Evolutionary conservation across 2,797 vertebrate species (phyloP), one percentile per base, ranked within the genome.

Genomic region (Cuniculus paca): DNA sequence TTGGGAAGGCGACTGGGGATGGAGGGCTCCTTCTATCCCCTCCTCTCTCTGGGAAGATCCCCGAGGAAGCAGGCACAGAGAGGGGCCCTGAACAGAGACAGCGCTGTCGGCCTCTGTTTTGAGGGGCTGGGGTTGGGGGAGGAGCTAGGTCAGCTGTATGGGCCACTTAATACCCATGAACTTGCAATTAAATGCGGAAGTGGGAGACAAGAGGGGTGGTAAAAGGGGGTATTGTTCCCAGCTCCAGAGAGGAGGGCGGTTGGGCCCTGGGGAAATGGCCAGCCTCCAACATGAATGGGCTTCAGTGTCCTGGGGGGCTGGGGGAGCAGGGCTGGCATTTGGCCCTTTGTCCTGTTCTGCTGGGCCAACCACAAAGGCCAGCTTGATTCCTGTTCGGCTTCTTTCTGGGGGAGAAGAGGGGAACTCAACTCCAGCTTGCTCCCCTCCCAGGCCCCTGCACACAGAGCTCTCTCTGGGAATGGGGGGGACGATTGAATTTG

Each of bases 151-250:
- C 98, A 98, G 98, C 98, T 98, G 98, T 98, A 98, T 98, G 98
- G 98, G 98, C 98, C 96, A 97, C 99, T 99, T 99, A 99, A 99
- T 99, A 99, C 98, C 98, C 98, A 97, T 98, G 98, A 99, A 99
- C 99, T 99, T 98, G 98, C 98, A 98, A 99, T 98, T 98, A 98
- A 99, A 99, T 98, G 99, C 98, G 99, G 99, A 99, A 99, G 99
- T 99, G 98, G 98, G 97, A 98, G 98, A 98, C 98, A 98, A 99
- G 98, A 98, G 98, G 96, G 54, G 65, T 98, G 98, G 99, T 99
- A 98, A 99, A 99, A 99, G 99, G 98, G 97, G 98, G 99, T 99
- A 99, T 99, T 99, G 99, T 99, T 99, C 95, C 95, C 63, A 45
- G 81, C 90, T 96, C 94, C 0, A 63, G 96, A 86, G 95, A 97